These are phyloP conservation scores for Hetaerina titia DNA, from an alignment of 2,888 invertebrate species.

Conservation along the genomic window DNA sequence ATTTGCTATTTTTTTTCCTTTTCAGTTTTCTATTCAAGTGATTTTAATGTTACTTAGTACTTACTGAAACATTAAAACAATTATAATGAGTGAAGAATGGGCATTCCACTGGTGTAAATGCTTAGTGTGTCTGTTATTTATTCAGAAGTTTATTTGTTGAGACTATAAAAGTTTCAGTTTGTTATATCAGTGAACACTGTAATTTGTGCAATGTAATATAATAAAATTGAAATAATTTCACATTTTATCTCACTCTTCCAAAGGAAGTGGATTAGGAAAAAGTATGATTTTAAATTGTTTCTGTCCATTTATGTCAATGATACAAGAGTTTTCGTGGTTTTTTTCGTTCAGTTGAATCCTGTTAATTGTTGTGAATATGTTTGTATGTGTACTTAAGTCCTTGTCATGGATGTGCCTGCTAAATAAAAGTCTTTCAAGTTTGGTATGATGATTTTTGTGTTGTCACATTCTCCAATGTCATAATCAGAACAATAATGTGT, in stretches of 20 bases:
- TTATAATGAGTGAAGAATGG: slow-evolving; percentile 49
- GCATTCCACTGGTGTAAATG: slow-evolving; percentile 53
- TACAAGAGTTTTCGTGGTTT: not conserved
- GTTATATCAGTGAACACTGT: slow-evolving; percentile 10
- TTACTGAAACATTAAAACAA: slow-evolving; percentile 37
- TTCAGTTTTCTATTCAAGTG: slow-evolving; percentile 65
- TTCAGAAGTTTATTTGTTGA: slow-evolving; percentile 65
- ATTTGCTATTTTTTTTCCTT: not conserved
- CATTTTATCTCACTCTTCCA: not conserved
- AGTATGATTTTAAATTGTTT: not conserved
- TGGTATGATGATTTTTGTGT: not conserved
- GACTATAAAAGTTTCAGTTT: slow-evolving; percentile 20
- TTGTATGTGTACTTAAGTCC: slow-evolving; percentile 10
- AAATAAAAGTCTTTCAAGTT: slow-evolving; percentile 35
- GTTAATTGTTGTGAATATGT: not conserved
- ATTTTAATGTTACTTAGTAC: slow-evolving; percentile 41
- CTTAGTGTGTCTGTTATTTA: slow-evolving; percentile 62
- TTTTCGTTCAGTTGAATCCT: not conserved
- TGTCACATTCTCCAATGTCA: not conserved
- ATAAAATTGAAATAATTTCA: not conserved
- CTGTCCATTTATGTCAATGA: not conserved
- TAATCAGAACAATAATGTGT: not conserved
- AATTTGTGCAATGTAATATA: slow-evolving; percentile 40
- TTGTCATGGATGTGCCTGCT: slow-evolving; percentile 22
- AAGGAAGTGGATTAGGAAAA: not conserved